phyloP scores from a whole-genome alignment of 2,888 invertebrate genomes.

The Acrobasis repandana region DNA sequence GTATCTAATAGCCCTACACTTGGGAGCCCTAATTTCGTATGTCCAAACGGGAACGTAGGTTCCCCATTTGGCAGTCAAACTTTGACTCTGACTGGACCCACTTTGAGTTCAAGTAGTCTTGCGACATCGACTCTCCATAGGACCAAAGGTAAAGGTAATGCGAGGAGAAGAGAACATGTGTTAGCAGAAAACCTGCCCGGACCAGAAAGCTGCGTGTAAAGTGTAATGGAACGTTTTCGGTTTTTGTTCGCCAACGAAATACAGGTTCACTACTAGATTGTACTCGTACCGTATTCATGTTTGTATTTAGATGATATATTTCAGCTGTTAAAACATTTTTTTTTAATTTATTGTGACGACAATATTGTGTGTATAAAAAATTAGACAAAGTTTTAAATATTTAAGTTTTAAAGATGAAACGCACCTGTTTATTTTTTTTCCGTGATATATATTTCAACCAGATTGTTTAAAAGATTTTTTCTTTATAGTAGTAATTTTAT shows the following conservation, averaged over 20 bases:
- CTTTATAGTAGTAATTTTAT: too few species aligned
- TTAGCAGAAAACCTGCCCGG: constrained; percentile 93
- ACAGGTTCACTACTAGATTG: constrained; percentile 42
- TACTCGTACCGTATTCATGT: constrained; percentile 33
- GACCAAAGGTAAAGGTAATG: constrained; percentile 78
- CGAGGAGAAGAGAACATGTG: constrained; percentile 87
- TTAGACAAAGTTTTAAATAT: neutral
- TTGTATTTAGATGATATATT: neutral
- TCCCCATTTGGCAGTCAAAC: constrained; percentile 73
- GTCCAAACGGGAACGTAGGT: constrained; percentile 71
- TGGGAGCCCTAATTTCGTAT: constrained; percentile 77
- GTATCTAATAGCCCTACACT: constrained; percentile 72
- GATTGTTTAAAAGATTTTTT: too few species aligned
- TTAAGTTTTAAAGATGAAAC: neutral
- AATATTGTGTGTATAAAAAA: constrained; percentile 1
- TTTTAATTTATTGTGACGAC: neutral
- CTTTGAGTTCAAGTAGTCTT: constrained; percentile 71
- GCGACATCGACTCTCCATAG: constrained; percentile 74
- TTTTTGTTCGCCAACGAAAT: constrained; percentile 39
- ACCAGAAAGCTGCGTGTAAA: constrained; percentile 93
- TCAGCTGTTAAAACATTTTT: neutral
- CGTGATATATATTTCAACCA: neutral
- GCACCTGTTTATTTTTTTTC: neutral
- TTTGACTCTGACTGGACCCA: constrained; percentile 66
- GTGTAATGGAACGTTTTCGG: constrained; percentile 30